Conservation (phyloP, 2,797 vertebrate genomes). For the Garrulus glandarius region DNA sequence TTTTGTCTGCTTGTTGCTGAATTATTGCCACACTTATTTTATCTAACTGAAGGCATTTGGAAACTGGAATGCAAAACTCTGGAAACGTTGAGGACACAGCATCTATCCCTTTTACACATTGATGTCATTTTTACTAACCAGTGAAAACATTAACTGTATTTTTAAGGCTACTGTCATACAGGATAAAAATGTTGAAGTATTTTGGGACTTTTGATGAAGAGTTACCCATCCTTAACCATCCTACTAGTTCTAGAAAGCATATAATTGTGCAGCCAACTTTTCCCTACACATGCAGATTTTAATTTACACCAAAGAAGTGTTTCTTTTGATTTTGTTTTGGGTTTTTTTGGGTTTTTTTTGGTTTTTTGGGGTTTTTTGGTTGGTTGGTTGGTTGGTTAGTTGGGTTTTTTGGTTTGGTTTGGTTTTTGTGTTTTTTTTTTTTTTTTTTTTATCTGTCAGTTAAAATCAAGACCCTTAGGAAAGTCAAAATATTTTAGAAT, state of each 20-base stretch:
- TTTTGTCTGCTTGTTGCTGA: not conserved
- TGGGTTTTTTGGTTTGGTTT: not conserved
- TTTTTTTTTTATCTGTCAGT: not conserved
- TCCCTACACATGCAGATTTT: not conserved
- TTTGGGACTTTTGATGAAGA: not conserved
- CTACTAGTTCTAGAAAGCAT: not conserved
- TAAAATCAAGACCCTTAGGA: not conserved
- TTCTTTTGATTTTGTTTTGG: not conserved
- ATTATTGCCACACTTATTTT: not conserved
- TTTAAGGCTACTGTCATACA: not conserved
- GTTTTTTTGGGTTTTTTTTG: not conserved
- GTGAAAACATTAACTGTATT: not conserved
- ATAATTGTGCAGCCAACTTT: not conserved
- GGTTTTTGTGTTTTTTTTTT: not conserved
- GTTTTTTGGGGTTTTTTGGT: no score
- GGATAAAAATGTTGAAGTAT: not conserved
- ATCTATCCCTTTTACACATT: not conserved
- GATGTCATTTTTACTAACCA: not conserved
- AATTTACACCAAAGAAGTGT: not conserved
- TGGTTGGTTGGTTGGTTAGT: not conserved
- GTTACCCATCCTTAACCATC: not conserved
- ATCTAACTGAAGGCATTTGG: not conserved
- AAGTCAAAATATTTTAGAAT: not conserved
- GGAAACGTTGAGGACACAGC: not conserved
- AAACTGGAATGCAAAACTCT: not conserved